Evolutionary conservation across 1,140 invertebrate species (phyloP).

Genomic region (Drosophila ambigua): DNA sequence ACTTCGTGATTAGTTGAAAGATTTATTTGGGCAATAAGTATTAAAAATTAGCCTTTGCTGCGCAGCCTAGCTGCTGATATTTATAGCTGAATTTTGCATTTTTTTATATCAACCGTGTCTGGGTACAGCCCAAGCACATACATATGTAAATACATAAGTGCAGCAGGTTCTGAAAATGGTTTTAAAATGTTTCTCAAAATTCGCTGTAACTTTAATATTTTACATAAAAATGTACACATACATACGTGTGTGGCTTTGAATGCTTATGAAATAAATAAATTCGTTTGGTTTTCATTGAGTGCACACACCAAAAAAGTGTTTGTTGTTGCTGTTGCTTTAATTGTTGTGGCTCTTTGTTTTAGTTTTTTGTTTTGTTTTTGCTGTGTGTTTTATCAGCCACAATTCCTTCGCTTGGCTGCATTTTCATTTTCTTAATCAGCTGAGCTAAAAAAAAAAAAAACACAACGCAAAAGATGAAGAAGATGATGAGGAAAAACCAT

Average conservation of each 20-base stretch:
- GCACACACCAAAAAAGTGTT: slow-evolving; percentile 39
- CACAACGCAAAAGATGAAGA: slow-evolving; percentile 33
- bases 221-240: not conserved
- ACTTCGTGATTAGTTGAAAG: too few species aligned
- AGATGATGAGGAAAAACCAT: slow-evolving; percentile 29
- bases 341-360: slow-evolving; percentile 2
- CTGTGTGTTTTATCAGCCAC: slow-evolving; percentile 66
- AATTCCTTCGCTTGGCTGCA: slow-evolving; percentile 71
- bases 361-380: slow-evolving; percentile 6
- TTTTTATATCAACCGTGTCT: too few species aligned
- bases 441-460: slow-evolving; percentile 46
- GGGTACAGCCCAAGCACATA: too few species aligned
- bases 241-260: not conserved
- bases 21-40: too few species aligned
- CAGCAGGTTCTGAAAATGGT: too few species aligned
- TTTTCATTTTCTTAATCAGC: slow-evolving; percentile 75
- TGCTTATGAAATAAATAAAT: slow-evolving; percentile 43
- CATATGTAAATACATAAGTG: too few species aligned
- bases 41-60: too few species aligned
- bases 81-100: too few species aligned
- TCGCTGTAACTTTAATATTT: too few species aligned
- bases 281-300: slow-evolving; percentile 60
- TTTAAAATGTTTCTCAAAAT: too few species aligned
- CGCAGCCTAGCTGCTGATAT: too few species aligned
- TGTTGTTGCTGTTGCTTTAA: slow-evolving; percentile 5